Percentiles rank a stretch among this genome's conserved stretches.
phyloP scores from a whole-genome alignment of 2,888 invertebrate genomes.

The Drosophila cracens region DNA sequence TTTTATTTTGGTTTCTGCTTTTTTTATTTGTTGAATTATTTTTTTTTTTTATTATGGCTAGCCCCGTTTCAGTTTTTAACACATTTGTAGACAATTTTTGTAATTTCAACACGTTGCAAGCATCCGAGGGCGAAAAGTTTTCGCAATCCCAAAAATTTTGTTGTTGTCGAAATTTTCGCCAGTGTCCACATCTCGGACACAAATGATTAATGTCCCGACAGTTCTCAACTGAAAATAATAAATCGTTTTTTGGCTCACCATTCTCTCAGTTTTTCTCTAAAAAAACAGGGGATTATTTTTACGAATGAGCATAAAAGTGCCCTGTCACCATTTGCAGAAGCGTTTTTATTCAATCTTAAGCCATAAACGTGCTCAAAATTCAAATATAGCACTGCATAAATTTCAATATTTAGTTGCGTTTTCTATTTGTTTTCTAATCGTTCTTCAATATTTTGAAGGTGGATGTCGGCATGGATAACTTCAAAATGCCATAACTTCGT shows the following conservation, averaged over 20 bases:
- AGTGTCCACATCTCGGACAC: constrained; percentile 75
- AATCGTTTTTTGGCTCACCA: constrained; percentile 56
- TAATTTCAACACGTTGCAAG: constrained; percentile 79
- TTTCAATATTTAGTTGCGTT: neutral
- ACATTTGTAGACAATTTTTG: constrained; percentile 66
- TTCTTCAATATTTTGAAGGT: neutral
- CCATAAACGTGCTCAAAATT: constrained; percentile 68
- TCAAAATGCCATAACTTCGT: no score
- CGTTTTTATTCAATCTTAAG: constrained; percentile 61
- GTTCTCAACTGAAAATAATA: constrained; percentile 68
- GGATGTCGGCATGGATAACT: no score
- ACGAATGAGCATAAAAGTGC: constrained; percentile 39
- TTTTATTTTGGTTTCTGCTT: constrained; percentile 66
- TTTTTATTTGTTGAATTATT: constrained; percentile 7
- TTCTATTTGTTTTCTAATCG: neutral
- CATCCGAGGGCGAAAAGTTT: constrained; percentile 63
- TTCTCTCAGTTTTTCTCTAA: constrained; percentile 31
- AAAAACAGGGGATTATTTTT: constrained; percentile 22
- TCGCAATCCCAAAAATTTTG: constrained; percentile 41
- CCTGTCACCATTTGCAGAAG: constrained; percentile 71
- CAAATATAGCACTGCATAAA: constrained; percentile 29
- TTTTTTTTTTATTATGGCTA: constrained; percentile 36
- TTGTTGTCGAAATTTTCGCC: constrained; percentile 56
- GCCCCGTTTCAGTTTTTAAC: constrained; percentile 65
- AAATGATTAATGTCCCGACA: constrained; percentile 73